Evolutionary conservation across 2,113 vertebrate genomes (phyloP).

Genomic region (Numenius arquata): DNA sequence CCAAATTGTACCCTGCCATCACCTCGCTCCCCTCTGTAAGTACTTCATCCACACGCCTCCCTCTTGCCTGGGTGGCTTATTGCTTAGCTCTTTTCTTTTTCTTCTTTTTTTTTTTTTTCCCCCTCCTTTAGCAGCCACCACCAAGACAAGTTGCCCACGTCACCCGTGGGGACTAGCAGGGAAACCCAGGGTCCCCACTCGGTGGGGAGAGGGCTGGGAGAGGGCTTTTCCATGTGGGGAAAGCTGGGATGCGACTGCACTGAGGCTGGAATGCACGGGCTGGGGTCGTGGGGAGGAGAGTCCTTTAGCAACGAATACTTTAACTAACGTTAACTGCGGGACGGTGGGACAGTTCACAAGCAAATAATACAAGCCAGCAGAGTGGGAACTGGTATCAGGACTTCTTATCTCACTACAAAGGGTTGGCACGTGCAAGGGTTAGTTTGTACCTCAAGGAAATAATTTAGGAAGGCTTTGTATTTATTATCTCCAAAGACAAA

Average conservation of each 20-base stretch:
- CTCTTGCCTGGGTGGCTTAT: rapidly evolving
- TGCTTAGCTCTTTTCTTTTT: not conserved
- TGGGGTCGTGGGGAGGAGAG: not conserved
- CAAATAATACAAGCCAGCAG: not conserved
- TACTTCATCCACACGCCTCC: not conserved
- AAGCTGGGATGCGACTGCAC: rapidly evolving
- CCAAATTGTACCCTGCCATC: not conserved
- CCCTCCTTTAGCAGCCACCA: not conserved
- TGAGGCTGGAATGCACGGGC: not conserved
- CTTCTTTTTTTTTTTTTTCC: rapidly evolving
- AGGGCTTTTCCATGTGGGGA: not conserved
- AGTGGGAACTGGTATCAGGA: not conserved
- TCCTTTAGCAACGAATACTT: not conserved
- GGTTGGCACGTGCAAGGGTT: not conserved
- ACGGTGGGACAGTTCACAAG: not conserved
- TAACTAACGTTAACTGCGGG: not conserved
- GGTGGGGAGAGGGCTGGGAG: not conserved
- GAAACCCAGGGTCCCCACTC: not conserved
- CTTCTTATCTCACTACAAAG: not conserved
- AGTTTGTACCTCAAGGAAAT: not conserved
- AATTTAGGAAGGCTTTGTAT: not conserved
- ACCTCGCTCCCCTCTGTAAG: slow-evolving; percentile 43
- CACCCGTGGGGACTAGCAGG: not conserved
- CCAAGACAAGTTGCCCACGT: rapidly evolving
- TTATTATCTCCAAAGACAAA: not conserved